Conservation (phyloP, 2,888 invertebrate genomes). For the Eristalis arbustorum region DNA sequence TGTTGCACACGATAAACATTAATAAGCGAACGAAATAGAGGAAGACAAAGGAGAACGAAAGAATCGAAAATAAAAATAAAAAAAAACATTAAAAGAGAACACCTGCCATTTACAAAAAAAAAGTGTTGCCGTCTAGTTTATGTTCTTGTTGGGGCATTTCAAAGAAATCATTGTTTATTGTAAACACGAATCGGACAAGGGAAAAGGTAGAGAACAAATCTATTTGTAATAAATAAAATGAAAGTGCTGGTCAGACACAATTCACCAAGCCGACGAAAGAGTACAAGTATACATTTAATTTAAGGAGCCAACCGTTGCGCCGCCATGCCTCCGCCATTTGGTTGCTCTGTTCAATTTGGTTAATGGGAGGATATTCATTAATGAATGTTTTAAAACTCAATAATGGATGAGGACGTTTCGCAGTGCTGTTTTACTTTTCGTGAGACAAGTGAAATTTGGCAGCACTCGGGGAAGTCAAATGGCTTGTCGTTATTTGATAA, state of each 20-base stretch:
- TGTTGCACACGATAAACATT: background rate
- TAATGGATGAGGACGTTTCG: background rate
- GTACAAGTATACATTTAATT: background rate
- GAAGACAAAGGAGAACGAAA: background rate
- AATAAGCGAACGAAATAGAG: background rate
- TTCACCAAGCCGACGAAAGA: background rate
- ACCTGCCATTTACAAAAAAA: constrained; percentile 2
- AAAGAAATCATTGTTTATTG: constrained; percentile 16
- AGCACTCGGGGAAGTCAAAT: background rate
- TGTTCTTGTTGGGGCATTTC: constrained; percentile 2
- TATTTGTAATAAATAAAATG: constrained; percentile 3
- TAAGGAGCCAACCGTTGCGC: background rate
- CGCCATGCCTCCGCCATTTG: too few relatives aligned
- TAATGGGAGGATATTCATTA: too few relatives aligned
- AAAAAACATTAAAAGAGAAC: background rate
- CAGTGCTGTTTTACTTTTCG: background rate
- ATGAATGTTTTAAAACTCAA: background rate
- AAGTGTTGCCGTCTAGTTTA: constrained; percentile 12
- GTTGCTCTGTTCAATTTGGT: too few relatives aligned
- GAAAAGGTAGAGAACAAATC: background rate
- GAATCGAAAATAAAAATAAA: background rate
- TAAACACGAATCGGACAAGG: constrained; percentile 2
- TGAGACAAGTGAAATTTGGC: background rate
- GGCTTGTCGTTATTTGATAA: too few relatives aligned
- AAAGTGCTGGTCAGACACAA: background rate